These are phyloP conservation scores for Lateolabrax maculatus DNA, from an alignment of 2,797 vertebrate species.

Conservation along the genomic window DNA sequence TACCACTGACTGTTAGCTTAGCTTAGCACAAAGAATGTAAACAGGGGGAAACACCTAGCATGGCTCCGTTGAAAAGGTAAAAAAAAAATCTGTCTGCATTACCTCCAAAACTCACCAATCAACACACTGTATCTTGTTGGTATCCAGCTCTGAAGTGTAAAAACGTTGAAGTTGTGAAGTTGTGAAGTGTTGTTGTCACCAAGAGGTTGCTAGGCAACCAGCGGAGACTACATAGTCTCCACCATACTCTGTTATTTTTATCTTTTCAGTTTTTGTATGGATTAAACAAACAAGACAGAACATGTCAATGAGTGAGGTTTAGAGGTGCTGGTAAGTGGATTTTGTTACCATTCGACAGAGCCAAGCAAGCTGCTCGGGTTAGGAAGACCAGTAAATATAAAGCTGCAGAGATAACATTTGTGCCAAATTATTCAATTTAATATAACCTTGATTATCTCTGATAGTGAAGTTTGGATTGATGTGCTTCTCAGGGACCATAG, in stretches of 20 bases:
- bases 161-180: neutral
- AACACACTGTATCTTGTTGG: neutral
- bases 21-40: neutral
- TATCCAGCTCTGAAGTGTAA: neutral
- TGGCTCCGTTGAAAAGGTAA: neutral
- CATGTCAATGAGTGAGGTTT: neutral
- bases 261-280: neutral
- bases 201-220: conserved; percentile 4
- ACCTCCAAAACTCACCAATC: neutral
- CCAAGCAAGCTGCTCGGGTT: neutral
- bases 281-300: no score
- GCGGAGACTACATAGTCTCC: neutral
- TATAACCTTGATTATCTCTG: conserved; percentile 92
- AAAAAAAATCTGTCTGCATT: neutral
- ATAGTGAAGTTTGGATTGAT: conserved; percentile 91
- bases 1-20: neutral
- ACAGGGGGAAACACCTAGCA: no score
- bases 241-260: neutral
- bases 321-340: neutral
- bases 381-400: neutral
- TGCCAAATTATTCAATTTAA: neutral
- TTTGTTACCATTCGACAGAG: neutral
- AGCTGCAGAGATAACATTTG: neutral
- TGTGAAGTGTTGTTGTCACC: neutral
- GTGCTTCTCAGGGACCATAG: conserved; percentile 84